A percentile compares a stretch with the other conserved stretches of the same genome.
These are phyloP conservation scores for Dasysyrphus albostriatus DNA, from an alignment of 2,888 invertebrate species.

Conservation along the genomic window DNA sequence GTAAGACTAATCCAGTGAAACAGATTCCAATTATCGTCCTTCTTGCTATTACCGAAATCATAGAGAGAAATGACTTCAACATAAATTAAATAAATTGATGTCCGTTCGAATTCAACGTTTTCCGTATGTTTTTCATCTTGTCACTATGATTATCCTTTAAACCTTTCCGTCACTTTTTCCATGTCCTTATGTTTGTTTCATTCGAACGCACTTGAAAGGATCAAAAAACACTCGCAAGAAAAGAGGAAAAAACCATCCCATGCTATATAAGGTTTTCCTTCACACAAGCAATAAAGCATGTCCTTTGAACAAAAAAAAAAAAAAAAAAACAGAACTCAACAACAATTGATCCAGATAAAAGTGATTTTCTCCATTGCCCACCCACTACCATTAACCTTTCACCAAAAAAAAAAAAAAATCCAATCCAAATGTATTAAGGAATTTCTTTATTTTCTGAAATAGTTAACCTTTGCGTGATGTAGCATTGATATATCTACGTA, in stretches of 20 bases:
- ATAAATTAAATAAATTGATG: neutral
- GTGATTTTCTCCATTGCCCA: conserved; percentile 58
- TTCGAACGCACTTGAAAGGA: conserved; percentile 9
- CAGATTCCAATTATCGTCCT: neutral
- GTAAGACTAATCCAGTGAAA: neutral
- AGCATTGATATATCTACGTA: neutral
- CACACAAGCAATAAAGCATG: conserved; percentile 45
- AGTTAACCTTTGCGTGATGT: conserved; percentile 39
- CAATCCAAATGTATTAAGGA: conserved; percentile 15
- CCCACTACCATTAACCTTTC: neutral
- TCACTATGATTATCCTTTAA: neutral
- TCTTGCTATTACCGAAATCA: neutral
- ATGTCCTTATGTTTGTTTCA: conserved; percentile 4
- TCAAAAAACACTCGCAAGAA: neutral
- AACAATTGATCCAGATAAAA: conserved; percentile 72
- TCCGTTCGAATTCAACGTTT: neutral
- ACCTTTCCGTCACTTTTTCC: neutral
- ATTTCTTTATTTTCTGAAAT: conserved; percentile 24
- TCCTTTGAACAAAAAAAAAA: conserved; percentile 8
- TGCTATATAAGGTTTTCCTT: conserved; percentile 1
- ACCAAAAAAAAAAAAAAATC: neutral
- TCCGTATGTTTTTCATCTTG: conserved; percentile 1
- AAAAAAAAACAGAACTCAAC: conserved; percentile 45
- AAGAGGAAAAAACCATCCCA: neutral
- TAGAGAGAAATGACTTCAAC: neutral